phyloP scores from a whole-genome alignment of 2,797 vertebrate species.

The Brotula barbata region DNA sequence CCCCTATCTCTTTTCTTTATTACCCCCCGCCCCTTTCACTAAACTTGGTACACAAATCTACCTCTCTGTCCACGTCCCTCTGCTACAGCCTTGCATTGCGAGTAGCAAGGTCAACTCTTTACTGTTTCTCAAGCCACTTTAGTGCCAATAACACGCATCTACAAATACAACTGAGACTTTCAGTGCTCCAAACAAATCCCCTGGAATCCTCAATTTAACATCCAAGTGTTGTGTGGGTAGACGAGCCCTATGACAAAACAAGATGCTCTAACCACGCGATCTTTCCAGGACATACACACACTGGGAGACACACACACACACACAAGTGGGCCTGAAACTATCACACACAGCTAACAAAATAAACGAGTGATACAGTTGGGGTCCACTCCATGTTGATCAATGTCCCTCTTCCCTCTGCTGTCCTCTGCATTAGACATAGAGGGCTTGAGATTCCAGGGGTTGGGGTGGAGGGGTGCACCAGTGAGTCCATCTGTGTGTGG shows the following conservation, averaged over 20 bases:
- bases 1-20: slow-evolving; percentile 56
- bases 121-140: not conserved
- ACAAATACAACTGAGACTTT: slow-evolving; percentile 32
- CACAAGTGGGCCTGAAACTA: not conserved
- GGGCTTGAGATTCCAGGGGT: slow-evolving; percentile 62
- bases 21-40: slow-evolving; percentile 62
- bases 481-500: slow-evolving; percentile 19
- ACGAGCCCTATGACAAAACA: slow-evolving; percentile 19
- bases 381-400: slow-evolving; percentile 38
- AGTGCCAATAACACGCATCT: slow-evolving; percentile 30
- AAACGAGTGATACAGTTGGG: slow-evolving; percentile 48
- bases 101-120: slow-evolving; percentile 13
- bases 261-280: slow-evolving; percentile 27
- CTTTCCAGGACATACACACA: slow-evolving; percentile 8
- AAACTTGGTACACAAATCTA: slow-evolving; percentile 57
- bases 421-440: slow-evolving; percentile 43
- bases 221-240: slow-evolving; percentile 45
- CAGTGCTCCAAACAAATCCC: slow-evolving; percentile 50
- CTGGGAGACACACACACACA: slow-evolving; percentile 30
- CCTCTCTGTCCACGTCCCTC: slow-evolving; percentile 30
- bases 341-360: slow-evolving; percentile 67
- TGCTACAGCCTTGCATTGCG: slow-evolving; percentile 16
- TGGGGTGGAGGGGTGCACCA: slow-evolving; percentile 27
- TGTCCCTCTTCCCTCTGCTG: no score
- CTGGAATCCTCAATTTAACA: slow-evolving; percentile 47